A percentile compares a stretch with the other conserved stretches of the same genome.
These are phyloP conservation scores for Aspidoscelis tigris DNA, from an alignment of 2,113 vertebrate genomes.

Conservation along the genomic window DNA sequence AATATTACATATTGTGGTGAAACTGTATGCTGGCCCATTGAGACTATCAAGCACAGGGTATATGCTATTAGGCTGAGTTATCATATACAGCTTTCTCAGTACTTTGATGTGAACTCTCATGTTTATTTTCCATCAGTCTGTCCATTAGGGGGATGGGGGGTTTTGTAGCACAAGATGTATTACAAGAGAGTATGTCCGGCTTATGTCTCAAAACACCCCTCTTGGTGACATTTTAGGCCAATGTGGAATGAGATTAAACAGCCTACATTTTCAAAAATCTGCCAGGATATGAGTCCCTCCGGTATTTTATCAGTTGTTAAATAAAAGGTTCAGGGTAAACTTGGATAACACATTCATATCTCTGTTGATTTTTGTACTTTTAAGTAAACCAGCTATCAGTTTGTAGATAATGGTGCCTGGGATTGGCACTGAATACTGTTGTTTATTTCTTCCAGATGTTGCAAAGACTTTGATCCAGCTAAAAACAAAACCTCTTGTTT, in stretches of 20 bases:
- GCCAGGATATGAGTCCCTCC: slow-evolving; percentile 39
- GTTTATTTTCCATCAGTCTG: slow-evolving; percentile 15
- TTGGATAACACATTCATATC: slow-evolving; percentile 55
- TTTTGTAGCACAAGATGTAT: slow-evolving; percentile 10
- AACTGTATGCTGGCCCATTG: background rate
- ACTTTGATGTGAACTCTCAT: background rate
- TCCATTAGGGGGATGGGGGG: background rate
- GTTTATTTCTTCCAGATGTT: slow-evolving; percentile 78
- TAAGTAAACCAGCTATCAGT: slow-evolving; percentile 45
- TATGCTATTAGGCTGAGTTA: too few relatives aligned
- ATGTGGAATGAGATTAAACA: slow-evolving; percentile 39
- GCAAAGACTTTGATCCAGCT: slow-evolving; percentile 59
- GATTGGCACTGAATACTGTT: slow-evolving; percentile 64
- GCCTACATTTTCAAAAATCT: slow-evolving; percentile 29
- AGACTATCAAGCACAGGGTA: too few relatives aligned
- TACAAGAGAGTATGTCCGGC: background rate
- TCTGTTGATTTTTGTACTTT: slow-evolving; percentile 45
- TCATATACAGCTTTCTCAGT: background rate
- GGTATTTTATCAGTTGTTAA: slow-evolving; percentile 66
- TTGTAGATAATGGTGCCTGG: slow-evolving; percentile 44
- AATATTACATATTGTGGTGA: background rate
- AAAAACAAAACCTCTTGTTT: slow-evolving; percentile 1
- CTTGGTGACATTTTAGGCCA: slow-evolving; percentile 38
- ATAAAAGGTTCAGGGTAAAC: slow-evolving; percentile 52
- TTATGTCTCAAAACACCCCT: slow-evolving; percentile 46